phyloP scores from a whole-genome alignment of 64 coral and sea anemone species.

The Cladopsammia gracilis region DNA sequence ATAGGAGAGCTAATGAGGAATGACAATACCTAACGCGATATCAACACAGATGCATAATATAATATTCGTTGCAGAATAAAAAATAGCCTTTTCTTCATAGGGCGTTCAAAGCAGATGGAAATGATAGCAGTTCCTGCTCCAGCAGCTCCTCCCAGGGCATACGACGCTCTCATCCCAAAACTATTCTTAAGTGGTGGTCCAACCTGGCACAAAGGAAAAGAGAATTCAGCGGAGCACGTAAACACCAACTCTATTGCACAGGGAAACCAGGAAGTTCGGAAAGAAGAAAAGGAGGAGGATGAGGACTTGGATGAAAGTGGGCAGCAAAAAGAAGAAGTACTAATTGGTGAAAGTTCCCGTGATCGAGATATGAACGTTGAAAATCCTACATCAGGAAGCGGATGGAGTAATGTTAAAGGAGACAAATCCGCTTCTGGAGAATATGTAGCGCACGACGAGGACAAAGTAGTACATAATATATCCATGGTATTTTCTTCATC shows the following conservation, averaged over 20 bases:
- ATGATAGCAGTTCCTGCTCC: not conserved
- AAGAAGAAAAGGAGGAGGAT: slow-evolving; percentile 20
- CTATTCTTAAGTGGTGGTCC: slow-evolving; percentile 16
- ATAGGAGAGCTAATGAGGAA: no score
- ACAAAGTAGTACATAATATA: not conserved
- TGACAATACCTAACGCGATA: no score
- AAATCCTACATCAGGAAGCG: not conserved
- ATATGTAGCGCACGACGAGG: not conserved
- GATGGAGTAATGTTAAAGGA: not conserved
- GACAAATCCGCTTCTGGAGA: not conserved
- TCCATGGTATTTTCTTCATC: not conserved
- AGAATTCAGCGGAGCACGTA: not conserved
- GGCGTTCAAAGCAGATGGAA: not conserved
- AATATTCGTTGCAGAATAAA: not conserved
- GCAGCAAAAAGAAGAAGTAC: slow-evolving; percentile 15
- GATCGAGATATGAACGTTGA: not conserved
- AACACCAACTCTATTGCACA: not conserved
- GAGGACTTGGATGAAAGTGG: slow-evolving; percentile 11
- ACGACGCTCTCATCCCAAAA: slow-evolving; percentile 25
- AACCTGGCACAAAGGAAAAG: not conserved
- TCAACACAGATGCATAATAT: not conserved
- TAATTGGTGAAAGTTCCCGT: not conserved
- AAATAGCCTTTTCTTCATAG: not conserved
- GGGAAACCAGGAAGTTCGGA: not conserved
- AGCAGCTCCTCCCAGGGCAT: not conserved